Conservation (phyloP, 2,797 vertebrate species). For the Chloroceryle inda region DNA sequence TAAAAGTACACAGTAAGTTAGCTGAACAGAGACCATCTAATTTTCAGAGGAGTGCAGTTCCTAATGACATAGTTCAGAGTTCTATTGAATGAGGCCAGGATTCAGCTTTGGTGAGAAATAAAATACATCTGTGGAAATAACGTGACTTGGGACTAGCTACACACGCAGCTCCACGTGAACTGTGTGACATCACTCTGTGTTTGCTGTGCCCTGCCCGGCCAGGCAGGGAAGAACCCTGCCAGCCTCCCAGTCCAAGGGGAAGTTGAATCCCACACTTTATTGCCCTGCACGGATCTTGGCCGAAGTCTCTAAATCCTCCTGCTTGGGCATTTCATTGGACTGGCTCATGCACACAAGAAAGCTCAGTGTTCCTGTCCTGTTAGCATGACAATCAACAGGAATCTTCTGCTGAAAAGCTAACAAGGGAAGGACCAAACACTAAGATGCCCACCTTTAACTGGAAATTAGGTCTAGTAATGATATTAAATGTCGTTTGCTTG, state of each 20-base stretch:
- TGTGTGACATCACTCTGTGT: background rate
- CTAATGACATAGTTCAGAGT: background rate
- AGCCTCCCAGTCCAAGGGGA: background rate
- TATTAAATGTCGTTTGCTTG: background rate
- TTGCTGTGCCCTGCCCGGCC: background rate
- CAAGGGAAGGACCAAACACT: background rate
- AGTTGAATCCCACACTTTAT: background rate
- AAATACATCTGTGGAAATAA: background rate
- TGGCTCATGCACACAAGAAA: background rate
- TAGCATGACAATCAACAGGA: background rate
- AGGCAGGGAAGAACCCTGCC: background rate
- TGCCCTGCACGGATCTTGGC: background rate
- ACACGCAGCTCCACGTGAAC: background rate
- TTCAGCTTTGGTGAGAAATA: background rate
- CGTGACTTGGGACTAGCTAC: background rate
- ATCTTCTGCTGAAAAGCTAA: background rate
- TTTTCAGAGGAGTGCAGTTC: background rate
- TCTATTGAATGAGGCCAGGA: background rate
- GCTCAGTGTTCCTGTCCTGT: background rate
- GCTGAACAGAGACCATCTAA: background rate
- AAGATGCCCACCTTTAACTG: background rate
- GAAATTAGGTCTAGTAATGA: background rate
- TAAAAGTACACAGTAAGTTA: background rate
- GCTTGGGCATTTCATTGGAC: background rate
- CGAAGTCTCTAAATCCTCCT: background rate